Conservation (phyloP, 2,797 vertebrate genomes). For the Aeoliscus strigatus region DNA sequence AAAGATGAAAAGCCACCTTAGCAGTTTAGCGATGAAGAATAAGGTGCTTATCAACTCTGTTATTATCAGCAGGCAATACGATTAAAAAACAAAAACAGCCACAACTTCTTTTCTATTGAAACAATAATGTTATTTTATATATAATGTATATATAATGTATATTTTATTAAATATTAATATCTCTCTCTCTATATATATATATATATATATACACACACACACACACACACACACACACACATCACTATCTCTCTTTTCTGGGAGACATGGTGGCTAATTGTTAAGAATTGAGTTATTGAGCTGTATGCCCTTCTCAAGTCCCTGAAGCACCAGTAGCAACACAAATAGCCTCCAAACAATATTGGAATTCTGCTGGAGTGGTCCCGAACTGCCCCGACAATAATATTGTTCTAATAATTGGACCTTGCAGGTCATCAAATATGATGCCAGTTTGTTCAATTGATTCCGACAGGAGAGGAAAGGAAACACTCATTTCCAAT, state of each 20-base stretch:
- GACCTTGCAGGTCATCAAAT: conserved; percentile 76
- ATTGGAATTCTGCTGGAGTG: conserved; percentile 71
- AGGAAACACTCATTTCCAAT: conserved; percentile 52
- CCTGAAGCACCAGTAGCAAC: conserved; percentile 73
- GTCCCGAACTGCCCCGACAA: conserved; percentile 62
- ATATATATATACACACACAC: too few relatives aligned
- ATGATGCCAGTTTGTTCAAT: conserved; percentile 75
- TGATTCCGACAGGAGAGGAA: conserved; percentile 69
- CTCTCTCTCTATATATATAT: too few relatives aligned
- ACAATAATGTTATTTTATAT: conserved; percentile 57
- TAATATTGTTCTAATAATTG: conserved; percentile 80
- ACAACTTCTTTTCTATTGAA: conserved; percentile 41
- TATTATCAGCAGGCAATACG: conserved; percentile 38
- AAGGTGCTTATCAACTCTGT: conserved; percentile 33
- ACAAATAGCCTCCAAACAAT: conserved; percentile 70
- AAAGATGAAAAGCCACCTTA: conserved; percentile 36
- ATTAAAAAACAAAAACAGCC: conserved; percentile 36
- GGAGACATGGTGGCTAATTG: conserved; percentile 77
- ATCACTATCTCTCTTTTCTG: conserved; percentile 65
- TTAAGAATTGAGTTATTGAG: conserved; percentile 81
- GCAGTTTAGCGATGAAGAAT: conserved; percentile 45
- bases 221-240: too few relatives aligned
- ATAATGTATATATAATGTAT: too few relatives aligned
- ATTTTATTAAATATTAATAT: too few relatives aligned
- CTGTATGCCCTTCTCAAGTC: conserved; percentile 72